Percentiles rank a stretch among this genome's conserved stretches.
Evolutionary conservation across 1,140 invertebrate species (phyloP).

Genomic region (Hylaeus volcanicus): DNA sequence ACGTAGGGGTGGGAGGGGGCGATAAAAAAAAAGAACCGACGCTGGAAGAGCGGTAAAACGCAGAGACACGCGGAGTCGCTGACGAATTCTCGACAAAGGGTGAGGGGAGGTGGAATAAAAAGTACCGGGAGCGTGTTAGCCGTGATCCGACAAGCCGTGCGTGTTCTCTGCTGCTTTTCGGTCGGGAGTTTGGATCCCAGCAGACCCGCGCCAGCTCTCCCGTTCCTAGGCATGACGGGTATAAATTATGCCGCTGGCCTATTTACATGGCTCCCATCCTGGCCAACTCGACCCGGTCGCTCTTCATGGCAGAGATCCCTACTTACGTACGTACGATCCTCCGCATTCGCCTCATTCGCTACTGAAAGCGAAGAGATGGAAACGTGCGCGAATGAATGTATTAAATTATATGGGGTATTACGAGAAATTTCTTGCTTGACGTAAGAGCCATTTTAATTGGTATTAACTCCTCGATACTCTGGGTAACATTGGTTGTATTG

Average conservation of each 20-base stretch:
- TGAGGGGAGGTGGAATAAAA: conserved; percentile 18
- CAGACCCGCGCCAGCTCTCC: conserved; percentile 54
- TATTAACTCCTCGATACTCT: no score
- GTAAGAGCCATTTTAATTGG: no score
- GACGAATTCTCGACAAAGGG: conserved; percentile 22
- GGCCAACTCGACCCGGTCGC: conserved; percentile 55
- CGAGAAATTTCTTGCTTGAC: no score
- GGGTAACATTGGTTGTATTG: no score
- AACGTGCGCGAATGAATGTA: conserved; percentile 1
- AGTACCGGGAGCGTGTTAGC: conserved; percentile 32
- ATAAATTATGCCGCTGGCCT: conserved; percentile 77
- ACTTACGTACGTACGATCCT: conserved; percentile 49
- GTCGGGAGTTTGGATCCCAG: conserved; percentile 61
- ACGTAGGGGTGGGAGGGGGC: not conserved
- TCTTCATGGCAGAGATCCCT: conserved; percentile 58
- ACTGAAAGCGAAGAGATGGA: not conserved
- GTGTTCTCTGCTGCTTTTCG: conserved; percentile 62
- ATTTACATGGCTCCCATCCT: conserved; percentile 70
- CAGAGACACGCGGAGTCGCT: conserved; percentile 6
- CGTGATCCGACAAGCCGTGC: conserved; percentile 57
- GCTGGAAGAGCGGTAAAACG: conserved; percentile 19
- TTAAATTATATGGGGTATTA: not conserved
- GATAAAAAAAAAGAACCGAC: conserved; percentile 14
- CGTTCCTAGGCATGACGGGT: conserved; percentile 68
- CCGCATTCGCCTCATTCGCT: conserved; percentile 45